phyloP scores from a whole-genome alignment of 2,113 vertebrate species.

The Otis tarda region DNA sequence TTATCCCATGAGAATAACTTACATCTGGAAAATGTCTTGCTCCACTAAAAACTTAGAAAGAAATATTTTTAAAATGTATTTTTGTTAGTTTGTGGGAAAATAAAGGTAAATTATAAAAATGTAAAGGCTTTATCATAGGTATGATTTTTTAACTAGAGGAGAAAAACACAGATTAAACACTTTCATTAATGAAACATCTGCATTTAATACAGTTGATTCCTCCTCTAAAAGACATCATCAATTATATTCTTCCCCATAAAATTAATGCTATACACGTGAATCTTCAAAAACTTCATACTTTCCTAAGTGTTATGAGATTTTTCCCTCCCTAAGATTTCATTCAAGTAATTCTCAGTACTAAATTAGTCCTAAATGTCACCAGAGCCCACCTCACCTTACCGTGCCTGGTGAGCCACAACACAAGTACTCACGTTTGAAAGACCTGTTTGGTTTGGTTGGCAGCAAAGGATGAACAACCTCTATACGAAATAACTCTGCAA shows the following conservation, averaged over 20 bases:
- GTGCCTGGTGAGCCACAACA: background rate
- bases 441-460: background rate
- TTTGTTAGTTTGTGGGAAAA: background rate
- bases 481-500: background rate
- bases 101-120: too few relatives aligned
- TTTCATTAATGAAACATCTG: background rate
- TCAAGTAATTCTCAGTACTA: background rate
- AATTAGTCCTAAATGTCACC: background rate
- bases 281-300: background rate
- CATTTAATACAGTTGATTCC: background rate
- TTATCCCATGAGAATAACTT: background rate
- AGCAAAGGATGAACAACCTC: background rate
- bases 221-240: background rate
- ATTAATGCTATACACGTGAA: background rate
- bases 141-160: too few relatives aligned
- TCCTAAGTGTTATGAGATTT: background rate
- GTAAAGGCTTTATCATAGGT: too few relatives aligned
- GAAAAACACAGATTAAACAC: too few relatives aligned
- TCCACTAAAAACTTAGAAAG: background rate
- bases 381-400: background rate
- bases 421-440: background rate
- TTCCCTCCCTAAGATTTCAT: accelerated
- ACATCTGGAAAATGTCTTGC: background rate
- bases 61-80: background rate
- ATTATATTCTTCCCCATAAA: background rate